A percentile compares a stretch with the other conserved stretches of the same genome.
Conservation (phyloP, 2,113 vertebrate species). For the Genyomyrus donnyi region DNA sequence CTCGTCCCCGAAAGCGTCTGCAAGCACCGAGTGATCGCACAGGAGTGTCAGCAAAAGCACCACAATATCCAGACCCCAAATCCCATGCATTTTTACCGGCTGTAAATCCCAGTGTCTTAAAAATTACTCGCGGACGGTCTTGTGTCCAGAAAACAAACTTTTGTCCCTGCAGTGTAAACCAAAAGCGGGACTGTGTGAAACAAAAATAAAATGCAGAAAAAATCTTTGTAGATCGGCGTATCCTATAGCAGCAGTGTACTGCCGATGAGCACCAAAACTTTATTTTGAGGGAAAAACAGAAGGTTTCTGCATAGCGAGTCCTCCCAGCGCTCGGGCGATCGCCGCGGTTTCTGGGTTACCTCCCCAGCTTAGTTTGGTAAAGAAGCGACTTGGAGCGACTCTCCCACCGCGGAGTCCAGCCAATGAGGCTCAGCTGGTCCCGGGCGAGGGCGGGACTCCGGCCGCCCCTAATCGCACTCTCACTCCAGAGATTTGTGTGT, state of each 20-base stretch:
- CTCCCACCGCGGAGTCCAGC: slow-evolving; percentile 18
- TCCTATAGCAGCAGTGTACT: not conserved
- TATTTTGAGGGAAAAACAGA: not conserved
- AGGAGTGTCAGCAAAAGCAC: slow-evolving; percentile 34
- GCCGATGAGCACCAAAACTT: not conserved
- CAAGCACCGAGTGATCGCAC: slow-evolving; percentile 14
- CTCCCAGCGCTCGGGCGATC: slow-evolving; percentile 3
- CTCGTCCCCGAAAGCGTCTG: slow-evolving; percentile 74
- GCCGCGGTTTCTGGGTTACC: slow-evolving; percentile 25
- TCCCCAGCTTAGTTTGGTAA: slow-evolving; percentile 28
- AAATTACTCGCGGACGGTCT: not conserved
- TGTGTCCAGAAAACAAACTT: not conserved
- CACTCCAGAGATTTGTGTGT: not conserved
- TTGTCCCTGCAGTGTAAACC: not conserved
- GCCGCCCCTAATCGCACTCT: slow-evolving; percentile 21
- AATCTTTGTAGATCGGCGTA: not conserved
- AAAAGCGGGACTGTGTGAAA: not conserved
- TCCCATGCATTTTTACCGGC: slow-evolving; percentile 30
- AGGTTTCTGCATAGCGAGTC: not conserved
- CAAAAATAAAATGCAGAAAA: not conserved
- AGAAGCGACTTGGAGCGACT: slow-evolving; percentile 30
- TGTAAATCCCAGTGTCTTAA: slow-evolving; percentile 3
- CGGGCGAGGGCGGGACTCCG: slow-evolving; percentile 20
- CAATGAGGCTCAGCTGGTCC: slow-evolving; percentile 27
- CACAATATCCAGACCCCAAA: slow-evolving; percentile 33